Percentiles rank a stretch among this genome's conserved stretches.
Evolutionary conservation across 2,888 invertebrate genomes (phyloP).

Genomic region (Eristalis intricaria): DNA sequence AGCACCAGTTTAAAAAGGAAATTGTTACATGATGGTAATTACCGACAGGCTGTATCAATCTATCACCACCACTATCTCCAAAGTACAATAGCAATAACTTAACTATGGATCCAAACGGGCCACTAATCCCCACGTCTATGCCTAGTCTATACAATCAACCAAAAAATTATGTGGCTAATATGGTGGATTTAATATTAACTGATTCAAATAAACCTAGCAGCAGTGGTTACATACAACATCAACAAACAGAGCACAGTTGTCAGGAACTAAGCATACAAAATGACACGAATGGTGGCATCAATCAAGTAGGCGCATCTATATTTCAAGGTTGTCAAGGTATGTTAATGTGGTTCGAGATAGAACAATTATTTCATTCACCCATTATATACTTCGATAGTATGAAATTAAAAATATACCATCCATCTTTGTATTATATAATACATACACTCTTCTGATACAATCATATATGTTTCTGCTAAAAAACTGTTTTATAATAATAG

Average conservation of each 20-base stretch:
- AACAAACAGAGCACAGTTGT: slow-evolving; percentile 42
- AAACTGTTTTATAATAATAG: neutral
- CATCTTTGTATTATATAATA: too few species aligned
- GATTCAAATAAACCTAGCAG: slow-evolving; percentile 11
- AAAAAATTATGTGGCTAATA: neutral
- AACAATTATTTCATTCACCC: slow-evolving; percentile 8
- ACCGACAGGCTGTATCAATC: slow-evolving; percentile 50
- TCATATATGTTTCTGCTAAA: too few species aligned
- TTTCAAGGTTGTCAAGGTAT: slow-evolving; percentile 82
- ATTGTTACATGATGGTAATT: slow-evolving; percentile 41
- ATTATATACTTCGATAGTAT: neutral
- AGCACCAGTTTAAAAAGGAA: slow-evolving; percentile 35
- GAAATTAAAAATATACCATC: too few species aligned
- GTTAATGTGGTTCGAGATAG: slow-evolving; percentile 31
- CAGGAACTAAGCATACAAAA: neutral
- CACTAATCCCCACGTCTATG: slow-evolving; percentile 6
- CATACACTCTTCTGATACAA: too few species aligned
- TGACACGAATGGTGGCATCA: slow-evolving; percentile 24
- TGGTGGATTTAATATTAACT: slow-evolving; percentile 15
- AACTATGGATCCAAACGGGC: slow-evolving; percentile 17
- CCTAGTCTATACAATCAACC: too few species aligned
- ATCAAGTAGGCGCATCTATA: slow-evolving; percentile 76
- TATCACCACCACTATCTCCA: slow-evolving; percentile 69
- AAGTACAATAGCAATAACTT: slow-evolving; percentile 17
- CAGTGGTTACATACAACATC: slow-evolving; percentile 32